phyloP scores from a whole-genome alignment of 2,888 invertebrate species.

The Dendrolimus pini region DNA sequence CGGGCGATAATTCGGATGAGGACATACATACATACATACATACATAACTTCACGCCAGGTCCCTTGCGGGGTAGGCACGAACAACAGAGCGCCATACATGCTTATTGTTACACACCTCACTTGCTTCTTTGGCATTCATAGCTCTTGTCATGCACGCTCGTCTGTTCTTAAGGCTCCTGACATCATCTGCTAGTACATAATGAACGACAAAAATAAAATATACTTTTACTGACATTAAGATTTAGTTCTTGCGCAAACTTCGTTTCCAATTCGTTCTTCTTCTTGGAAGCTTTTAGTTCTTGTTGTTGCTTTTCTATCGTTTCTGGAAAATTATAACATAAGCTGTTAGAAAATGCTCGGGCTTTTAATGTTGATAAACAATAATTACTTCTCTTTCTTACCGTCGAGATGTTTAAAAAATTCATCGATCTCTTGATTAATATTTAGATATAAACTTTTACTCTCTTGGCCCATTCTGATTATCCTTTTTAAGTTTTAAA shows the following conservation, averaged over 20 bases:
- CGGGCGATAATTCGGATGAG: no score
- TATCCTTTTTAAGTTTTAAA: background rate
- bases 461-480: slow-evolving; percentile 25
- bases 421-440: slow-evolving; percentile 31
- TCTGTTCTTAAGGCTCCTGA: no score
- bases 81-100: no score
- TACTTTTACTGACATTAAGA: slow-evolving; percentile 36
- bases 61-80: no score
- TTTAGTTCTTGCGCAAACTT: slow-evolving; percentile 49
- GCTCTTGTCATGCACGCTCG: no score
- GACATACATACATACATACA: no score
- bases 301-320: slow-evolving; percentile 45
- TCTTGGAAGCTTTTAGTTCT: slow-evolving; percentile 42
- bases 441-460: slow-evolving; percentile 26
- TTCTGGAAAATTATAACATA: slow-evolving; percentile 29
- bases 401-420: slow-evolving; percentile 41
- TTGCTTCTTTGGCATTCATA: no score
- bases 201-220: background rate
- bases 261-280: slow-evolving; percentile 44
- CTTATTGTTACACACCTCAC: no score
- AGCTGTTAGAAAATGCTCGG: no score
- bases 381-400: slow-evolving; percentile 14
- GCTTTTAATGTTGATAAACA: no score
- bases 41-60: no score
- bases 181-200: background rate